Evolutionary conservation across 2,113 vertebrate species (phyloP).

Genomic region (Procavia capensis): DNA sequence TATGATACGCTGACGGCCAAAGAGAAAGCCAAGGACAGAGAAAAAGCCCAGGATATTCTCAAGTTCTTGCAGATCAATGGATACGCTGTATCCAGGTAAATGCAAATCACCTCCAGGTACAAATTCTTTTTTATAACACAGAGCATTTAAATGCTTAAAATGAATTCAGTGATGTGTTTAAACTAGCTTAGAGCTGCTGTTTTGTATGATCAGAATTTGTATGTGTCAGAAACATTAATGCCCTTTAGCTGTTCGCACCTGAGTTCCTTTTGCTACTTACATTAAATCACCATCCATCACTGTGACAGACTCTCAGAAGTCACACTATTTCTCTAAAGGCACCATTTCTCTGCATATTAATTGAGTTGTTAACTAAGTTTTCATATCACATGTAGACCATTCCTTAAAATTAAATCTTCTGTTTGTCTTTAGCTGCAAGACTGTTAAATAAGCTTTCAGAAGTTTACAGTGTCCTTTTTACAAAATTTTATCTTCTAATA

Average conservation of each 20-base stretch:
- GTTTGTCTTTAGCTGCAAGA: not conserved
- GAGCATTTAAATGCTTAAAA: not conserved
- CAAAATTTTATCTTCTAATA: not conserved
- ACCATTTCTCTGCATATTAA: not conserved
- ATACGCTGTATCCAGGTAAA: slow-evolving; percentile 95
- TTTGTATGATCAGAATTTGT: not conserved
- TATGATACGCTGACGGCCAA: slow-evolving; percentile 98
- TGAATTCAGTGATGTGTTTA: not conserved
- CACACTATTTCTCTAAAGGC: not conserved
- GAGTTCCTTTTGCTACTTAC: not conserved
- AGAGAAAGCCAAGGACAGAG: slow-evolving; percentile 97
- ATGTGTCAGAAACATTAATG: not conserved
- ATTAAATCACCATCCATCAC: not conserved
- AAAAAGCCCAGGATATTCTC: slow-evolving; percentile 97
- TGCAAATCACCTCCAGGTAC: rapidly evolving
- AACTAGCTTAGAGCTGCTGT: not conserved
- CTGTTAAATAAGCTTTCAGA: not conserved
- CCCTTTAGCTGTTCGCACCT: not conserved
- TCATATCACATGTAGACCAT: not conserved
- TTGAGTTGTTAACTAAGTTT: not conserved
- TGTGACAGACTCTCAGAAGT: not conserved
- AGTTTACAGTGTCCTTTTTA: not conserved
- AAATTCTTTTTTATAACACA: rapidly evolving
- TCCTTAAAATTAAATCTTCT: not conserved
- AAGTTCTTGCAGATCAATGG: slow-evolving; percentile 98